Evolutionary conservation across 1,140 invertebrate genomes (phyloP).

Genomic region (Pachypeltis micranthus): DNA sequence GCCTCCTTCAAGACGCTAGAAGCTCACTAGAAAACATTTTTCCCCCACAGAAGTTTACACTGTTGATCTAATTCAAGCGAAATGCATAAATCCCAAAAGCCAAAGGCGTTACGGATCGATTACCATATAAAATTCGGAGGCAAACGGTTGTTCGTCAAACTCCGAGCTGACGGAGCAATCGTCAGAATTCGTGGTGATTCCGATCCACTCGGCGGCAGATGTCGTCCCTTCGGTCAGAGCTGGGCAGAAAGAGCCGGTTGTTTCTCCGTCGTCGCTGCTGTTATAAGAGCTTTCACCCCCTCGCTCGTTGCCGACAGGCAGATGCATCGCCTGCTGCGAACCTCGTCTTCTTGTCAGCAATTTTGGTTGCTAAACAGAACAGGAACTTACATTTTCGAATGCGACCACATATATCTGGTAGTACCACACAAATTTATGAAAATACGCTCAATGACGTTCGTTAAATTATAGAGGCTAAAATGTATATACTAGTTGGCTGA

Average conservation of each 20-base stretch:
- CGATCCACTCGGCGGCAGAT: constrained; percentile 70
- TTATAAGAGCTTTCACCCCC: constrained; percentile 36
- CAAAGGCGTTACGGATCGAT: too few relatives aligned
- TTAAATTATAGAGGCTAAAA: too few relatives aligned
- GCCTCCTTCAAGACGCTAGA: too few relatives aligned
- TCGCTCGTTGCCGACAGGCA: constrained; percentile 38
- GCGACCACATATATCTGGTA: too few relatives aligned
- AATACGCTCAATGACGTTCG: too few relatives aligned
- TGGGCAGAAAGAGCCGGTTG: constrained; percentile 34
- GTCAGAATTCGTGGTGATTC: constrained; percentile 71
- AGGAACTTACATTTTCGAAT: too few relatives aligned
- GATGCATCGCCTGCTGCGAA: constrained; percentile 24
- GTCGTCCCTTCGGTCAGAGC: constrained; percentile 44
- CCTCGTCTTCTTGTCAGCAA: constrained; percentile 24
- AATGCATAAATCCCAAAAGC: background rate
- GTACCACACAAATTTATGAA: too few relatives aligned
- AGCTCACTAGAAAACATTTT: too few relatives aligned
- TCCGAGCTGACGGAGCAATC: constrained; percentile 74
- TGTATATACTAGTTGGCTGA: too few relatives aligned
- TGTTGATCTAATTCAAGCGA: background rate
- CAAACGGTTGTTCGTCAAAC: constrained; percentile 50
- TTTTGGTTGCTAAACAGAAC: constrained; percentile 16
- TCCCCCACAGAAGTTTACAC: constrained; percentile 16
- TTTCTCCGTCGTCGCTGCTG: constrained; percentile 32
- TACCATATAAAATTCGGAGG: constrained; percentile 58